These are phyloP conservation scores for Grallaria varia DNA, from an alignment of 2,113 vertebrate genomes.

Conservation along the genomic window DNA sequence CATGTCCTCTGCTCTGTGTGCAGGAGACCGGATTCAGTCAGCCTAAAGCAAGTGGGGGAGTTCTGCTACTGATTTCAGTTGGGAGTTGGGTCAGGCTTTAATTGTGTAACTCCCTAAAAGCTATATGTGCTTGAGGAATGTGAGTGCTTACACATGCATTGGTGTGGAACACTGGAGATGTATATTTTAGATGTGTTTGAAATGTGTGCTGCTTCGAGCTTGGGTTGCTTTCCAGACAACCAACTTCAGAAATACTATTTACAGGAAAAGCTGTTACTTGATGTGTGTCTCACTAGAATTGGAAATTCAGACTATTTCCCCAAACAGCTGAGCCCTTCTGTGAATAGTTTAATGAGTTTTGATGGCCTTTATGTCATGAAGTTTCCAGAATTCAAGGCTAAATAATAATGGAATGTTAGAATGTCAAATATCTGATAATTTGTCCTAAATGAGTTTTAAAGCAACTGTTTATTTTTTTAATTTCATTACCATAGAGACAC, in stretches of 20 bases:
- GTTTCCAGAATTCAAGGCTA: not conserved
- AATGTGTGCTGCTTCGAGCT: not conserved
- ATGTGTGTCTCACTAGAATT: not conserved
- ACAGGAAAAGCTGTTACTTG: not conserved
- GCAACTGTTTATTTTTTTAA: not conserved
- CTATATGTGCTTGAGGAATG: not conserved
- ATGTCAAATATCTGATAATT: not conserved
- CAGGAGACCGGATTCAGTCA: not conserved
- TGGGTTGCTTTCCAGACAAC: not conserved
- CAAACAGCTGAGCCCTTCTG: not conserved
- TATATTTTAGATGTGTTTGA: not conserved
- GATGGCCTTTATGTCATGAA: not conserved
- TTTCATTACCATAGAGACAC: not conserved
- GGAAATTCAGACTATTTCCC: not conserved
- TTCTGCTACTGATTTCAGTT: not conserved
- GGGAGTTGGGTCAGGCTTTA: not conserved
- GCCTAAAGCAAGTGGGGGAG: not conserved
- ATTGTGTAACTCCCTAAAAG: not conserved
- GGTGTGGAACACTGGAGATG: not conserved
- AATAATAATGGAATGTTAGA: not conserved
- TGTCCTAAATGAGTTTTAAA: not conserved
- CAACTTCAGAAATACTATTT: not conserved
- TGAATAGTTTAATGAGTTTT: not conserved
- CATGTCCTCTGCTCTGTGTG: not conserved
- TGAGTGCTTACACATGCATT: fast-evolving